Evolutionary conservation across 2,888 invertebrate genomes (phyloP).

Genomic region (Artemia sp.): DNA sequence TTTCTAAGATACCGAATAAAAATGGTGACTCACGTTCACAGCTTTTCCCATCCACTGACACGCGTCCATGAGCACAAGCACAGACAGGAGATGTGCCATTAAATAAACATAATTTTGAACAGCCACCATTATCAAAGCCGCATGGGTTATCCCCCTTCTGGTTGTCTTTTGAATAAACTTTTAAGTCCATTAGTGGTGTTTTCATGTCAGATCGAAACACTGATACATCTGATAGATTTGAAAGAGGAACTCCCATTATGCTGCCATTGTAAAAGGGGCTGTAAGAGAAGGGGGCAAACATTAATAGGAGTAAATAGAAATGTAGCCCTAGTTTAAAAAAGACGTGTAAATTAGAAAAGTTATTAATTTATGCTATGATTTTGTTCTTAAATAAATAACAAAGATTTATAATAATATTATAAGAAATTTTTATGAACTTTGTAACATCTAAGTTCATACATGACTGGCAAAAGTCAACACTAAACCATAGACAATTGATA

Average conservation of each 20-base stretch:
- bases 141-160: slow-evolving; percentile 47
- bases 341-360: too few species aligned
- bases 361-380: too few species aligned
- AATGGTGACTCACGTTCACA: slow-evolving; percentile 41
- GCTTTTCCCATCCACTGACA: slow-evolving; percentile 44
- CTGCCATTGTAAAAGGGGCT: slow-evolving; percentile 1
- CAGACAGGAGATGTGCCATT: slow-evolving; percentile 50
- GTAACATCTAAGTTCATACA: too few species aligned
- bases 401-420: too few species aligned
- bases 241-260: background rate
- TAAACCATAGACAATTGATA: too few species aligned
- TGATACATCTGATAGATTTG: background rate
- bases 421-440: too few species aligned
- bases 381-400: too few species aligned
- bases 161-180: slow-evolving; percentile 41
- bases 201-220: background rate
- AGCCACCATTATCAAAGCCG: slow-evolving; percentile 47
- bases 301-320: background rate
- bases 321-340: background rate
- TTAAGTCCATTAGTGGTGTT: slow-evolving; percentile 24
- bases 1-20: slow-evolving; percentile 17
- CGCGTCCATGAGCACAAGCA: slow-evolving; percentile 63
- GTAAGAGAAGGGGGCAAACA: background rate
- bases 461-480: too few species aligned
- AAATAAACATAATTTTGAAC: slow-evolving; percentile 59